Evolutionary conservation across 2,797 vertebrate species (phyloP), one percentile per base, ranked within the genome.

Genomic region (Myotis pilosus): DNA sequence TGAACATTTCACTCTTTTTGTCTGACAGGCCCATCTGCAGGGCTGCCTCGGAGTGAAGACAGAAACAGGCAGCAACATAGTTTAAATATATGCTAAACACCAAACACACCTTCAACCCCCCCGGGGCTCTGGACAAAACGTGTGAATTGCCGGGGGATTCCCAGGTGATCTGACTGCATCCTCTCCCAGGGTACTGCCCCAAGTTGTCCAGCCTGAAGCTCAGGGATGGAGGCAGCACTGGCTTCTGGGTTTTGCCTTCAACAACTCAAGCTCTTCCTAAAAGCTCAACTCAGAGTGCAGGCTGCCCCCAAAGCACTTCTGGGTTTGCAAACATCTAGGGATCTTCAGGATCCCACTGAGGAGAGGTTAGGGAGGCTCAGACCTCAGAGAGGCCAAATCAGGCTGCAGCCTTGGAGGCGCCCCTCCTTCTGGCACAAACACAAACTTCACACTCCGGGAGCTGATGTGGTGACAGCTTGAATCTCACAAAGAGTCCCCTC

Each of bases 391-490:
- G 72, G 16, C 41, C 47, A 64, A 22, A 30, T 16, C 41, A n/a
- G 71, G 17, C 33, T 71, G 36, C 60, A 87, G 51, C 47, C 38
- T 87, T 20, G 36, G 23, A 16, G 36, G 20, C 6, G 66, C 19
- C 51, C 23, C 30, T 87, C 36, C 28, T 85, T 36, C 28, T 74
- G 55, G 64, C 22, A 10, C 74, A 75, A 55, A 47, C 38, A 76
- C 57, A 89, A 97, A 96, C 94, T 97, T 95, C 49, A 49, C 11
- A 57, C 41, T 92, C 44, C 51, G 38, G 36, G 62, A 62, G 30
- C 55, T 17, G 33, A 22, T 1, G 47, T 5, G n/a, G 30, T 80
- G 60, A 78, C 81, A 36, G 23, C n/a, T 64, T 33, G 16, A 57
- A 20, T 16, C 16, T 64, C 64, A 64, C 8, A 25, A n/a, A 30